phyloP scores from a whole-genome alignment of 2,888 invertebrate genomes.

The Amphipoea oculea region DNA sequence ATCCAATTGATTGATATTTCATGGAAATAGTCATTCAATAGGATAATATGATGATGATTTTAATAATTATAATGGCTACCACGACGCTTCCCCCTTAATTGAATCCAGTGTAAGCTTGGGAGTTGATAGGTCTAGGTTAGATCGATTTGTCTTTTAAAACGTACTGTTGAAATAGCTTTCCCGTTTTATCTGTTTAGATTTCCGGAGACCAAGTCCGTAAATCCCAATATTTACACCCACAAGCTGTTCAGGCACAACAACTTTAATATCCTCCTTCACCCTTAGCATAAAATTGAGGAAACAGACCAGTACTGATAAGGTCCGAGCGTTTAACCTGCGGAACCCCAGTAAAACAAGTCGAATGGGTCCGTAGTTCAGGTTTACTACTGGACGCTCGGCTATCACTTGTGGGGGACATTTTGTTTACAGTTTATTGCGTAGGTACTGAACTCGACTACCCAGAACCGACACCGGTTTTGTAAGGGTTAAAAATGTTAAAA shows the following conservation, averaged over 20 bases:
- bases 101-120: background rate
- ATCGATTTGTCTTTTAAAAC: background rate
- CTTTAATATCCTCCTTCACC: background rate
- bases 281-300: conserved; percentile 21
- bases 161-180: background rate
- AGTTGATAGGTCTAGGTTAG: background rate
- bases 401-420: conserved; percentile 46
- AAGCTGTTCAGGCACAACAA: background rate
- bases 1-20: too few species aligned
- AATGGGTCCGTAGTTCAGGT: conserved; percentile 39
- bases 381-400: conserved; percentile 42
- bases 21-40: too few species aligned
- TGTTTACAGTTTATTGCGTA: conserved; percentile 47
- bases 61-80: too few species aligned
- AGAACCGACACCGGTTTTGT: background rate
- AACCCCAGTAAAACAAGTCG: conserved; percentile 47
- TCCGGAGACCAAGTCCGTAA: background rate
- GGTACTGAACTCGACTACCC: conserved; percentile 11
- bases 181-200: background rate
- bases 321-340: conserved; percentile 33
- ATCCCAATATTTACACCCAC: background rate
- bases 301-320: conserved; percentile 35
- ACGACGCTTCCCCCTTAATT: background rate
- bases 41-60: too few species aligned
- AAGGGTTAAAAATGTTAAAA: conserved; percentile 32